phyloP scores from a whole-genome alignment of 1,140 invertebrate genomes.

The Schlechtendalia chinensis region DNA sequence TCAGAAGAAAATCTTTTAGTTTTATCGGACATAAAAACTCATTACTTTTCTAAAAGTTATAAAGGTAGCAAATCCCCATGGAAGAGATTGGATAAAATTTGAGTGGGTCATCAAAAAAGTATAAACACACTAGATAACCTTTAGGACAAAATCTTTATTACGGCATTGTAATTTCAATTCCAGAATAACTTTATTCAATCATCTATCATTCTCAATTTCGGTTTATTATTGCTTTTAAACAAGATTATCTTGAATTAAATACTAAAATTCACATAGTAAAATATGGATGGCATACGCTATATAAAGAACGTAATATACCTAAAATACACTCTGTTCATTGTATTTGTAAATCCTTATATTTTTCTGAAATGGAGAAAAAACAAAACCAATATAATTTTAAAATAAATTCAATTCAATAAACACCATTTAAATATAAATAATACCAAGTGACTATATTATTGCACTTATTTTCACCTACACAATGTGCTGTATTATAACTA shows the following conservation, averaged over 20 bases:
- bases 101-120: conserved; percentile 1
- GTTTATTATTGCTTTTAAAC: not conserved
- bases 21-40: not conserved
- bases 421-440: too few relatives aligned
- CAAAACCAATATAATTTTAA: too few relatives aligned
- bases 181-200: not conserved
- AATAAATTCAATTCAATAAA: too few relatives aligned
- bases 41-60: conserved; percentile 23
- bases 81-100: not conserved
- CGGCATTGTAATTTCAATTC: not conserved
- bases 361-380: too few relatives aligned
- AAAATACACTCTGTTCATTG: too few relatives aligned
- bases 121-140: not conserved
- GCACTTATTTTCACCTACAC: not conserved
- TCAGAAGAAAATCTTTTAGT: not conserved
- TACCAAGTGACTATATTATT: too few relatives aligned
- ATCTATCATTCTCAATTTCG: not conserved
- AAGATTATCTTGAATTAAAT: not conserved
- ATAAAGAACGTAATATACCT: too few relatives aligned
- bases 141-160: not conserved
- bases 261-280: not conserved
- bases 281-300: too few relatives aligned
- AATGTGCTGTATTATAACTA: not conserved
- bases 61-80: not conserved
- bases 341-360: too few relatives aligned